phyloP scores from a whole-genome alignment of 2,888 invertebrate species.

The Lasiommata megera region DNA sequence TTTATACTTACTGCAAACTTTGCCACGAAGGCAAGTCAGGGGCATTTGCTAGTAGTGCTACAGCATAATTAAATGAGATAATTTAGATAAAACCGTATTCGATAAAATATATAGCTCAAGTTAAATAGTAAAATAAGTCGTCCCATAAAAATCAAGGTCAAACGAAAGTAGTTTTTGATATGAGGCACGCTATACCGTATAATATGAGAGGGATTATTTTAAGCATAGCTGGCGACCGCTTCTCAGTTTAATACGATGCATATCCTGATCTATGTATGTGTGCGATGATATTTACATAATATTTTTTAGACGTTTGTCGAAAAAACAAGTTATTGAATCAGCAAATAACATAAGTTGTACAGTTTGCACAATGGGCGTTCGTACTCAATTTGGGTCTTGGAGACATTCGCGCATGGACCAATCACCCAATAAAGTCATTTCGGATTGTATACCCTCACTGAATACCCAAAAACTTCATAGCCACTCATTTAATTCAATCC shows the following conservation, averaged over 20 bases:
- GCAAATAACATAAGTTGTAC: too few species aligned
- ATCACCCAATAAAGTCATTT: too few species aligned
- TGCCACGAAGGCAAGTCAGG: background rate
- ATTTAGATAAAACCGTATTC: constrained; percentile 10
- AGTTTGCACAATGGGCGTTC: too few species aligned
- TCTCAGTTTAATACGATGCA: constrained; percentile 12
- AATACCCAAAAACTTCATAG: too few species aligned
- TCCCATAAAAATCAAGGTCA: constrained; percentile 35
- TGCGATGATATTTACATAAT: too few species aligned
- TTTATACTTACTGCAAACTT: background rate
- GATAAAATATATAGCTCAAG: constrained; percentile 14
- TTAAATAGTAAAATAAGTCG: constrained; percentile 28
- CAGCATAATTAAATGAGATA: constrained; percentile 9
- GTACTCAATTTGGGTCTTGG: too few species aligned
- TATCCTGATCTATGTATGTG: background rate
- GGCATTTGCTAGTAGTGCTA: background rate
- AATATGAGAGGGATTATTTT: constrained; percentile 25
- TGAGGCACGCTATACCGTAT: constrained; percentile 19
- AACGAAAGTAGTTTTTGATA: constrained; percentile 33
- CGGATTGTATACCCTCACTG: too few species aligned
- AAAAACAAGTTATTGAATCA: too few species aligned
- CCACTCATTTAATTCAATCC: too few species aligned
- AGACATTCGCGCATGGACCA: too few species aligned
- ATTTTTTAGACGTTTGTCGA: too few species aligned
- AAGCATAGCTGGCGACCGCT: constrained; percentile 27